These are phyloP conservation scores for Kryphioiulus occultus DNA, from an alignment of 2,888 invertebrate species.

Conservation along the genomic window DNA sequence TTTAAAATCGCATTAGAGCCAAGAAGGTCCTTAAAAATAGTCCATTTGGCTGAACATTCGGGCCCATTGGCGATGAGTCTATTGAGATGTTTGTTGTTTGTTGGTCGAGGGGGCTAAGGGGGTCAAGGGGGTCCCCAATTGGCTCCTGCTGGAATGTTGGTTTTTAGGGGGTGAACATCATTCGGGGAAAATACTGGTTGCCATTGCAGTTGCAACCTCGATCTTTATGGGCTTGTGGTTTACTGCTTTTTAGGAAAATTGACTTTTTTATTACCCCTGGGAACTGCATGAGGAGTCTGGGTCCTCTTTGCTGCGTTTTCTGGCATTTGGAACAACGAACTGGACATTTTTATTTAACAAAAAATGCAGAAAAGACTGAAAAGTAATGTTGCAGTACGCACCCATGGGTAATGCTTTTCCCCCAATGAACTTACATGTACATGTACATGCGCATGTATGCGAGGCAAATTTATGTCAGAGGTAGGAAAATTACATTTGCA, in stretches of 20 bases:
- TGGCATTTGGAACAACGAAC: too few relatives aligned
- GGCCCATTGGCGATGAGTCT: not conserved
- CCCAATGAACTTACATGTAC: too few relatives aligned
- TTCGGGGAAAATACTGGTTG: not conserved
- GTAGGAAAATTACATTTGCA: too few relatives aligned
- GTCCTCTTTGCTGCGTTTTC: not conserved
- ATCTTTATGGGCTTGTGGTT: constrained; percentile 8
- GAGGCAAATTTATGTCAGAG: too few relatives aligned
- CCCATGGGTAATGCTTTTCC: too few relatives aligned
- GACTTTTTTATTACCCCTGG: not conserved
- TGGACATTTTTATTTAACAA: too few relatives aligned
- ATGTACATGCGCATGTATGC: too few relatives aligned
- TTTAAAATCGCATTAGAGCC: not conserved
- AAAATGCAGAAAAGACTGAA: too few relatives aligned
- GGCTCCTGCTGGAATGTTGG: not conserved
- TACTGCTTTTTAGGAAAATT: not conserved
- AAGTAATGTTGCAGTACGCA: too few relatives aligned
- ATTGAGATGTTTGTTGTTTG: constrained; percentile 29
- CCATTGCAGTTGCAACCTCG: not conserved
- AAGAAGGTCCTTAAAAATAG: not conserved
- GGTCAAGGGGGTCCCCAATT: not conserved
- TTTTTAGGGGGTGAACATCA: not conserved
- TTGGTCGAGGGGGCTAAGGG: not conserved
- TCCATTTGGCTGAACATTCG: not conserved
- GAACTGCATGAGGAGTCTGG: not conserved